These are phyloP conservation scores for Nothocercus nigrocapillus DNA, from an alignment of 2,113 vertebrate species.

Conservation along the genomic window DNA sequence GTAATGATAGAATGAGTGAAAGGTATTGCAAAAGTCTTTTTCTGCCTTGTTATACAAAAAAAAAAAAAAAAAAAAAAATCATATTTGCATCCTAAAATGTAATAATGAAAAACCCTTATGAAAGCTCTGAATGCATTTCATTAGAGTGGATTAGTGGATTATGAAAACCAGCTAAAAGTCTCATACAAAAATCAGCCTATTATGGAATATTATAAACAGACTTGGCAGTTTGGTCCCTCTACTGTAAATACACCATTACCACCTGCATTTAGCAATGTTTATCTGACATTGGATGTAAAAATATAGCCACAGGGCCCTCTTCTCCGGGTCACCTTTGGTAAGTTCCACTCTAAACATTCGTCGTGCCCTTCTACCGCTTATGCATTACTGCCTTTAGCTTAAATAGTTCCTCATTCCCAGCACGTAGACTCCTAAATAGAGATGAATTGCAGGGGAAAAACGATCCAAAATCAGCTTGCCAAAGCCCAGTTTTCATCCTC, in stretches of 20 bases:
- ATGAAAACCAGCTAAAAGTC: background rate
- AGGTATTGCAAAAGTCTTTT: background rate
- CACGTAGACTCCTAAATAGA: background rate
- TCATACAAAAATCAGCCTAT: background rate
- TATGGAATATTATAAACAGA: background rate
- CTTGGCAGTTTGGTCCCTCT: background rate
- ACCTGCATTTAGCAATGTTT: background rate
- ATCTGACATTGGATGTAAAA: background rate
- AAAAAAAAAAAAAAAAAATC: background rate
- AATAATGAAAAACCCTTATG: background rate
- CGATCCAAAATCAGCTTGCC: background rate
- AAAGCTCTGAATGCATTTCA: background rate
- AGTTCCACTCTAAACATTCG: background rate
- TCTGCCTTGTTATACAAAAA: background rate
- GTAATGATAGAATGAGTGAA: background rate
- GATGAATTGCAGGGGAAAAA: background rate
- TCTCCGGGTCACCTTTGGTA: background rate
- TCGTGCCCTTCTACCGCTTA: background rate
- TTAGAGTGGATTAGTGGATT: background rate
- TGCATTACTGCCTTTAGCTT: background rate
- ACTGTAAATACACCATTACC: background rate
- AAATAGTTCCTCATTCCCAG: background rate
- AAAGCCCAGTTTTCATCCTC: background rate
- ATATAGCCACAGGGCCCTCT: background rate
- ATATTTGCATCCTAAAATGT: background rate